Base-by-base conservation (phyloP, 2,797 vertebrate genomes). In the Fistularia tabacaria region DNA sequence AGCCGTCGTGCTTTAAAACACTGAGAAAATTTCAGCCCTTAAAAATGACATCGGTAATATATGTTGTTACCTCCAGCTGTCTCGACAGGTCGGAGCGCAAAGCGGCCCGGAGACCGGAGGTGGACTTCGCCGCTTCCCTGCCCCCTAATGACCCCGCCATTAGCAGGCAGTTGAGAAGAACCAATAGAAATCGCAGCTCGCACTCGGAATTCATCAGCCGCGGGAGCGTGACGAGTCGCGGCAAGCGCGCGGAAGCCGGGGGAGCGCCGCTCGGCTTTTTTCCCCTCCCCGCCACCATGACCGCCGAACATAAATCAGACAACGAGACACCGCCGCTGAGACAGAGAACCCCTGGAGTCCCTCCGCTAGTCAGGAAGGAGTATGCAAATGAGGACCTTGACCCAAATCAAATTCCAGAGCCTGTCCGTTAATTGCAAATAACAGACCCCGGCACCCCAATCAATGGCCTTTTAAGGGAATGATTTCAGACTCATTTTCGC, bases 391-490 rank as follows among this genome's bases (percentile, higher is more conserved):
- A 80, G 72, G 84, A 90, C 88, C 88, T 90, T 87, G 88, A 90
- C 91, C 89, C 85, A 80, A 90, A 89, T 90, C 89, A 88, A 91
- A 91, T 90, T 88, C 83, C 84, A 74, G 83, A 88, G 88, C 89
- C 80, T 69, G 66, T 86, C 87, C 60, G 86, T 89, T 92, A 91
- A 92, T 92, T 92, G 89, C 90, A 91, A 90, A 92, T 90, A 90
- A 91, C 85, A 87, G 90, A 91, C 90, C 88, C 74, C 73, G 12
- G 83, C 88, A 89, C 89, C 89, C 86, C 89, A 91, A 92, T 91
- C 89, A 89, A 84, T 86, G 62, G 80, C 86, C 86, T 86, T 92
- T 92, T 87, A 88, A 87, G 69, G 71, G 77, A 82, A 85, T 87
- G 84, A 89, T 90, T 91, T 89, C 80, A 84, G 80, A 84, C 85